phyloP scores from a whole-genome alignment of 2,113 vertebrate genomes.

The Hippocampus abdominalis region DNA sequence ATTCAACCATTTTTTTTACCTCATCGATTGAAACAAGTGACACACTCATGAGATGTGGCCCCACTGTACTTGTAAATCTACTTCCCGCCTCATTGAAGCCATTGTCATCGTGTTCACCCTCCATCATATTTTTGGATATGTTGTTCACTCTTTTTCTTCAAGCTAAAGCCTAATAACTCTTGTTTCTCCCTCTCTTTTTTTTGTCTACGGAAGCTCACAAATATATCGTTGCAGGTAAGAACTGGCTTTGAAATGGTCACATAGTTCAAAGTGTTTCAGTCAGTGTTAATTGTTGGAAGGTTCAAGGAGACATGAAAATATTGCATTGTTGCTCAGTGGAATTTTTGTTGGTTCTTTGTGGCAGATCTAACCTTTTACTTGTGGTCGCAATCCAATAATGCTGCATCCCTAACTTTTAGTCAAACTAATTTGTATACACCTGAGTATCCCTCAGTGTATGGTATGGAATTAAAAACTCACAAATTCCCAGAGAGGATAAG shows the following conservation, averaged over 20 bases:
- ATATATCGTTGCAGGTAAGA: slow-evolving; percentile 83
- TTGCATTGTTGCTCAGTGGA: neutral
- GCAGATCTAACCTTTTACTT: neutral
- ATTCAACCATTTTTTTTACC: too few relatives aligned
- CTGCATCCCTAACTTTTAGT: neutral
- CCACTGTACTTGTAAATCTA: neutral
- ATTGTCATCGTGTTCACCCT: neutral
- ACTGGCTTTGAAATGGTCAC: slow-evolving; percentile 7
- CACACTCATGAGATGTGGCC: neutral
- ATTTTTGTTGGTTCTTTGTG: neutral
- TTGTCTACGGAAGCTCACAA: slow-evolving; percentile 79
- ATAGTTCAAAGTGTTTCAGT: neutral
- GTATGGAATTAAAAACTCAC: slow-evolving; percentile 17
- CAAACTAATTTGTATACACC: neutral
- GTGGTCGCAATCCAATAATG: neutral
- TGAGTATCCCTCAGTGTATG: slow-evolving; percentile 18
- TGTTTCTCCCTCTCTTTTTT: slow-evolving; percentile 16
- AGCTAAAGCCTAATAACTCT: slow-evolving; percentile 43
- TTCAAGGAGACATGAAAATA: neutral
- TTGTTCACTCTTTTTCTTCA: slow-evolving; percentile 8
- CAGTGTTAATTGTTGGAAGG: neutral
- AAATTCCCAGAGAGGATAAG: slow-evolving; percentile 8
- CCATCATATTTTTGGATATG: neutral
- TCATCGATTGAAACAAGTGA: neutral
- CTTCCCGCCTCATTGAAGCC: neutral